Base-by-base conservation (phyloP, 2,888 invertebrate genomes). In the Torymus auratus region DNA sequence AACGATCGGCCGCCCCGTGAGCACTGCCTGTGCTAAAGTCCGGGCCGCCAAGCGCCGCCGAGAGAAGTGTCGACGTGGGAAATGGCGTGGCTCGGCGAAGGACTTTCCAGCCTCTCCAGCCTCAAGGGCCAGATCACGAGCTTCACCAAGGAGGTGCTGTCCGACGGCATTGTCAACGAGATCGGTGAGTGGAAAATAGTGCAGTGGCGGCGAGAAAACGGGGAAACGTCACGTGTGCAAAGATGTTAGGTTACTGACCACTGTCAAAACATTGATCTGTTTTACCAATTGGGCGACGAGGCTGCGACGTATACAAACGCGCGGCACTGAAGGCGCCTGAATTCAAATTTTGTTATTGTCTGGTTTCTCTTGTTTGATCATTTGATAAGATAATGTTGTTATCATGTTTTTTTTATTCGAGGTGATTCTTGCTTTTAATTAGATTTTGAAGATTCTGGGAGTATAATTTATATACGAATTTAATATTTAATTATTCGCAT, bases 91-190 rank as follows among this genome's bases (percentile, higher is more conserved):
- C 89, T 91, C 84, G 89, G 89, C 65, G 90, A 90, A 62, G 88
- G 90, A 73, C 87, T 91, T 79, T 85, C 91, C 83, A 90, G 90
- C 78, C 85, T 91, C 83, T 90, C 91, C 80, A 94, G 93, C 91
- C 92, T 98, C 84, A 97, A 96, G 91, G 97, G 97, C 85, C 97
- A 98, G 92, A 94, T 98, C 87, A 94, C 95, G 55, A 97, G 94
- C 92, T 95, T 97, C 88, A 97, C 97, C 80, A 96, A 96, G 90
- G 97, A 97, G 91, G 97, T 97, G 86, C 93, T 98, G 89, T 94
- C 96, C 84, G 97, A 97, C 86, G 93, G 92, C 83, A 92, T 93
- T 87, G 93, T 92, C 81, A 94, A 94, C 87, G 93, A 93, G 88
- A 92, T 92, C 89, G 94, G 93, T 93, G 90, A 83, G 89, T 17